Percentiles rank a stretch among this genome's conserved stretches.
Conservation (phyloP, 2,797 vertebrate genomes). For the Enoplosus armatus region DNA sequence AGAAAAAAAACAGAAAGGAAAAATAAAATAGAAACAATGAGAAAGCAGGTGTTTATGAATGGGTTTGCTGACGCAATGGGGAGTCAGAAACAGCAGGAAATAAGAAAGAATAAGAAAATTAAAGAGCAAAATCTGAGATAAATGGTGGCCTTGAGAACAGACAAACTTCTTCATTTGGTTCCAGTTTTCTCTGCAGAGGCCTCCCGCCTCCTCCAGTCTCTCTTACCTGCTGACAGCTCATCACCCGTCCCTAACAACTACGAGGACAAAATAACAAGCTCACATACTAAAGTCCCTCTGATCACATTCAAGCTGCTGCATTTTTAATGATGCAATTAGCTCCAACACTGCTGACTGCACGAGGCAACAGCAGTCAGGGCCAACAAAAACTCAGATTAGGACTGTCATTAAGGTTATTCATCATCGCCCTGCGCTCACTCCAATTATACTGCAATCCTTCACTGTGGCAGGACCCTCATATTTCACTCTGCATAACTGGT, state of each 20-base stretch:
- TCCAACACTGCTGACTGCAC: slow-evolving; percentile 49
- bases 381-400: slow-evolving; percentile 72
- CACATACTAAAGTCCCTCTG: slow-evolving; percentile 37
- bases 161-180: background rate
- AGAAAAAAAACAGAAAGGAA: background rate
- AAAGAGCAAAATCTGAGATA: background rate
- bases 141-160: background rate
- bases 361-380: slow-evolving; percentile 53
- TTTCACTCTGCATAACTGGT: slow-evolving; percentile 31
- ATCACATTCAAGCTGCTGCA: slow-evolving; percentile 54
- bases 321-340: slow-evolving; percentile 74
- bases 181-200: background rate
- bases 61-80: background rate
- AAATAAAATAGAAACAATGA: background rate
- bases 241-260: slow-evolving; percentile 32
- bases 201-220: slow-evolving; percentile 15
- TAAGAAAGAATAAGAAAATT: background rate
- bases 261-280: slow-evolving; percentile 62
- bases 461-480: slow-evolving; percentile 27
- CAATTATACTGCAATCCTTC: slow-evolving; percentile 59
- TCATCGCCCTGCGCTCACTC: slow-evolving; percentile 44
- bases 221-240: slow-evolving; percentile 47
- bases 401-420: slow-evolving; percentile 69
- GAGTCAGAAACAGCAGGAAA: background rate
- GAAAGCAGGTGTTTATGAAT: background rate